Base-by-base conservation (phyloP, 2,797 vertebrate species). In the Eospalax fontanierii region DNA sequence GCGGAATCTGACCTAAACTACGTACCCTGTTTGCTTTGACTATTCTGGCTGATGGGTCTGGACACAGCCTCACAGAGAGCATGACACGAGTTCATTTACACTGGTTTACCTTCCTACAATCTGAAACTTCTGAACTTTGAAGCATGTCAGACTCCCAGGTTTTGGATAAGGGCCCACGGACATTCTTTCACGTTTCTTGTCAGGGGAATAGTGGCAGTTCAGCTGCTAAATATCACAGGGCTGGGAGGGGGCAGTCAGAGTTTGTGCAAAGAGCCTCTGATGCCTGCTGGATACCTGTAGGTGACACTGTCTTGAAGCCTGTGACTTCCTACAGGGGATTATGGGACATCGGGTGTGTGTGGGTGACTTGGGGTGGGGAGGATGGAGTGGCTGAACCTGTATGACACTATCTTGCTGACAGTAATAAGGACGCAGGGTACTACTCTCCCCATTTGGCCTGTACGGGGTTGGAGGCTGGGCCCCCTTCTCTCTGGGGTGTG, bases 1-100 rank as follows among this genome's bases (percentile, higher is more conserved):
- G 54, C 82, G 75, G 63, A 93, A n/a, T 79, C n/a, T 84, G 87
- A 84, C 40, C 63, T 50, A 40, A 74, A 63, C 75, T 40, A 59
- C 46, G 78, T 88, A 33, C 73, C 8, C 35, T 66, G 9, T 54
- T 43, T 57, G 40, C 35, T 35, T 46, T 75, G 59, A 78, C 4
- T 82, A 16, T 74, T 88, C 86, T 6, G 33, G 10, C 24, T 61
- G 9, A 26, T 24, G 38, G 59, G 19, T 59, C 50, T 61, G 61
- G 70, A 40, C 54, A 28, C 1, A 28, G 79, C 65, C 21, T n/a
- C 38, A 19, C 5, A 3, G 0, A 5, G 15, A 22, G 6, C 33
- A 4, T 65, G 18, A 3, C 46, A 10, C 0, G 38, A 63, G 16
- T 19, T 33, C 30, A 38, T 0, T 33, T 57, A 7, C n/a, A 8